These are phyloP conservation scores for Remorina albescens DNA, from an alignment of 2,797 vertebrate species.

Conservation along the genomic window DNA sequence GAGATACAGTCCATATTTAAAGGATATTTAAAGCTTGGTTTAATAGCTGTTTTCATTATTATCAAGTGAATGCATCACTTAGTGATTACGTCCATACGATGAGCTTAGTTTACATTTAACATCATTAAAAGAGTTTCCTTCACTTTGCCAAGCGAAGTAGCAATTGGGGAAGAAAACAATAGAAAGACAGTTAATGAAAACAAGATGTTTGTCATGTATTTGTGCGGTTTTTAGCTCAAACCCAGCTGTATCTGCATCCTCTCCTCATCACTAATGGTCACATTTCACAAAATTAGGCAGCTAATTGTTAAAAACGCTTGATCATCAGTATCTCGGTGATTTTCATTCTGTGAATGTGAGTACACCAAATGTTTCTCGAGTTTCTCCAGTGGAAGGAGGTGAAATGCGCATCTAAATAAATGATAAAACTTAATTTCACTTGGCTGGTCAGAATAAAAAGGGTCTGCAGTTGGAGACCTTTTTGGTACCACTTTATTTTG, in stretches of 20 bases:
- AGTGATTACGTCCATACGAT: background rate
- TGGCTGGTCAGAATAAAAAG: background rate
- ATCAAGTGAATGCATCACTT: background rate
- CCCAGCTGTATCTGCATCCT: too few species aligned
- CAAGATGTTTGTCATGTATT: background rate
- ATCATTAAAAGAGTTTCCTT: background rate
- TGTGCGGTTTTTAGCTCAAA: too few species aligned
- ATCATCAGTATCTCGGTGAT: too few species aligned
- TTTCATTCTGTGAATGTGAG: background rate
- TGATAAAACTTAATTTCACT: background rate
- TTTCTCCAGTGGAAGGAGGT: background rate
- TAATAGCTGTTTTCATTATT: background rate
- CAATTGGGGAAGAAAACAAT: background rate
- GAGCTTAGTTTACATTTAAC: background rate
- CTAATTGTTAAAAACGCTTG: too few species aligned
- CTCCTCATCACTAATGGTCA: too few species aligned
- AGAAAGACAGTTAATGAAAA: background rate
- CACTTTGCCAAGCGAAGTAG: background rate
- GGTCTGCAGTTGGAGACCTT: background rate
- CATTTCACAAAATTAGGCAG: too few species aligned
- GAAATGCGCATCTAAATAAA: background rate
- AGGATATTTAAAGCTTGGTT: too few species aligned
- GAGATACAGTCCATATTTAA: background rate
- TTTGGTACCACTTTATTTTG: too few species aligned
- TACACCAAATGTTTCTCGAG: too few species aligned